phyloP scores from a whole-genome alignment of 2,888 invertebrate genomes.

The Eumerus sabulonum region DNA sequence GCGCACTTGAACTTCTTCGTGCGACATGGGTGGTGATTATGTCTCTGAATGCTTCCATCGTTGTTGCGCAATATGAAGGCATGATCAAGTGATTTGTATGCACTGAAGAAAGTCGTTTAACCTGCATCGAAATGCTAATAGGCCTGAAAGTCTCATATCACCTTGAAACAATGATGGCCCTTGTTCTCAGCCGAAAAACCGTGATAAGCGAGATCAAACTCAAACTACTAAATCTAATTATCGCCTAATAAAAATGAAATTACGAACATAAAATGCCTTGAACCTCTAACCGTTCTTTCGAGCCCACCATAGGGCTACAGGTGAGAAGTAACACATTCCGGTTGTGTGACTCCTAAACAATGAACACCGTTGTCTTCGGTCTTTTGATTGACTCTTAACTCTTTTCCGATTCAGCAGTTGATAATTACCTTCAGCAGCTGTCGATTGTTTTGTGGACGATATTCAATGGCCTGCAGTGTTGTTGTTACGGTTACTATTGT shows the following conservation, averaged over 20 bases:
- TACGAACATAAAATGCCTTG: slow-evolving; percentile 53
- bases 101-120: slow-evolving; percentile 19
- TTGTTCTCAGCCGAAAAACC: slow-evolving; percentile 48
- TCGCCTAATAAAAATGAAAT: slow-evolving; percentile 53
- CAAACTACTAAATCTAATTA: slow-evolving; percentile 53
- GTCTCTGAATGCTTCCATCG: too few species aligned
- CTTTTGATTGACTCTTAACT: slow-evolving; percentile 28
- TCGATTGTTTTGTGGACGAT: slow-evolving; percentile 19
- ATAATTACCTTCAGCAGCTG: slow-evolving; percentile 27
- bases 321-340: slow-evolving; percentile 7
- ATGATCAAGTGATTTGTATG: not conserved
- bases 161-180: slow-evolving; percentile 49
- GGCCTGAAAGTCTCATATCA: slow-evolving; percentile 11
- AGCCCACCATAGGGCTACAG: slow-evolving; percentile 2
- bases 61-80: too few species aligned
- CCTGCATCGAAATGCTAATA: slow-evolving; percentile 11
- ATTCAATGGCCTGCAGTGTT: slow-evolving; percentile 41
- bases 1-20: slow-evolving; percentile 37
- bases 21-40: not conserved
- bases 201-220: slow-evolving; percentile 54
- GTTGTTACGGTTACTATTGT: slow-evolving; percentile 37
- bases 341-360: slow-evolving; percentile 43
- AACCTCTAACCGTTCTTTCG: slow-evolving; percentile 21
- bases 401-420: slow-evolving; percentile 33
- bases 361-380: slow-evolving; percentile 45